Percentiles rank a stretch among this genome's conserved stretches.
Conservation (phyloP, 2,888 invertebrate species). For the Dorcus parallelipipedus region DNA sequence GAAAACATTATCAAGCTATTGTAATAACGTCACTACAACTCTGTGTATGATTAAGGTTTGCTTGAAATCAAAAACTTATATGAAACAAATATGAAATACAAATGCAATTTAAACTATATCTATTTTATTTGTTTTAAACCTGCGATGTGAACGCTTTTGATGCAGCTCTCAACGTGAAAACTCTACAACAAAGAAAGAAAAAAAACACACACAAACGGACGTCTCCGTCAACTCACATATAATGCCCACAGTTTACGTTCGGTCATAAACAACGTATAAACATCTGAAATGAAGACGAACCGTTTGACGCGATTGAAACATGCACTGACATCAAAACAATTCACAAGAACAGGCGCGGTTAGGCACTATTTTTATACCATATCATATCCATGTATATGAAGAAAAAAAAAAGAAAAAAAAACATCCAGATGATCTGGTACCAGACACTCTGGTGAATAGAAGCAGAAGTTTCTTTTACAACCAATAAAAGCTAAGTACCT, state of each 20-base stretch:
- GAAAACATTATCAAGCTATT: conserved; percentile 37
- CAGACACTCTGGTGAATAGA: conserved; percentile 18
- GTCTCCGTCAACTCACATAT: conserved; percentile 21
- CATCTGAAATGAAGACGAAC: conserved; percentile 26
- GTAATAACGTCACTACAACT: conserved; percentile 26
- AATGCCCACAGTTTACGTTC: conserved; percentile 26
- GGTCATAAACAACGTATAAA: conserved; percentile 25
- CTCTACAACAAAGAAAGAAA: not conserved
- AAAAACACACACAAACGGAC: conserved; percentile 17
- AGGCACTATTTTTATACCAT: conserved; percentile 42
- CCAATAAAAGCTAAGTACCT: conserved; percentile 28
- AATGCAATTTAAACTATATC: conserved; percentile 45
- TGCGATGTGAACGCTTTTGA: conserved; percentile 36
- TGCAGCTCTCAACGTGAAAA: conserved; percentile 14
- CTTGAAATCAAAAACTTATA: conserved; percentile 28
- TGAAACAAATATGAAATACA: conserved; percentile 37
- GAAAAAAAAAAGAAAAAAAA: too few relatives aligned
- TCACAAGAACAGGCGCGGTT: conserved; percentile 32
- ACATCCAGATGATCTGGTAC: too few relatives aligned
- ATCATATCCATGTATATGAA: conserved; percentile 29
- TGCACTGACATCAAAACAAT: not conserved
- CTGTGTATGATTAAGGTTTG: conserved; percentile 32
- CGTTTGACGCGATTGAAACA: conserved; percentile 15
- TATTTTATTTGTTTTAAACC: conserved; percentile 34
- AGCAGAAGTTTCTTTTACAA: conserved; percentile 28